Evolutionary conservation across 2,888 invertebrate species (phyloP).

Genomic region (Xanthia togata): DNA sequence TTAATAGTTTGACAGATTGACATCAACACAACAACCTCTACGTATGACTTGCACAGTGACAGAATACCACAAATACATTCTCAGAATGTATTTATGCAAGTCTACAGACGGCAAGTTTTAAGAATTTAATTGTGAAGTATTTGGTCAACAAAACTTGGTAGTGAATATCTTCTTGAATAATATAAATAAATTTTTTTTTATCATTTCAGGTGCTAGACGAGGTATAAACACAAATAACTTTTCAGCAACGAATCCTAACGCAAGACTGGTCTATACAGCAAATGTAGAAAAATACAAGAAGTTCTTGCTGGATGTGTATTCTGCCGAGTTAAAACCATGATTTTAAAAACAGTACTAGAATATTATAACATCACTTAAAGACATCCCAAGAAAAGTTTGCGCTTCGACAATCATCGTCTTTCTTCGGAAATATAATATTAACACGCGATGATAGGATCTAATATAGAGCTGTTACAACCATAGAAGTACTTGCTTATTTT

Average conservation of each 20-base stretch:
- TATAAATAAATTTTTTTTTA: not conserved
- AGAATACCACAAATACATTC: not conserved
- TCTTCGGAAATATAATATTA: not conserved
- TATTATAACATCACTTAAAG: not conserved
- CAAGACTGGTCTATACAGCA: constrained; percentile 66
- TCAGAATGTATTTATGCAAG: too few species aligned
- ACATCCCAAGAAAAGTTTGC: not conserved
- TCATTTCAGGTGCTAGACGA: constrained; percentile 73
- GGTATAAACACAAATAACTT: constrained; percentile 75
- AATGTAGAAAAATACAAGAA: constrained; percentile 69
- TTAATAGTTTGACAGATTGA: too few species aligned
- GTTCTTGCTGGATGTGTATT: constrained; percentile 74
- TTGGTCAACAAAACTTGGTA: not conserved
- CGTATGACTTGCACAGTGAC: too few species aligned
- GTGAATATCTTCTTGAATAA: not conserved
- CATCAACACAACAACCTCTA: too few species aligned
- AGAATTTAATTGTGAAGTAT: not conserved
- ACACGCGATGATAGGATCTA: not conserved
- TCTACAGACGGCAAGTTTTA: not conserved
- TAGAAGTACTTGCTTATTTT: too few species aligned
- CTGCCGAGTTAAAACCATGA: constrained; percentile 63
- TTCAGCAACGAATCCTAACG: constrained; percentile 67
- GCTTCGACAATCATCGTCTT: not conserved
- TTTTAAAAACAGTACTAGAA: not conserved
- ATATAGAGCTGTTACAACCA: not conserved